Percentiles rank a stretch among this genome's conserved stretches.
phyloP scores from a whole-genome alignment of 2,113 vertebrate genomes.

The Panthera leo region DNA sequence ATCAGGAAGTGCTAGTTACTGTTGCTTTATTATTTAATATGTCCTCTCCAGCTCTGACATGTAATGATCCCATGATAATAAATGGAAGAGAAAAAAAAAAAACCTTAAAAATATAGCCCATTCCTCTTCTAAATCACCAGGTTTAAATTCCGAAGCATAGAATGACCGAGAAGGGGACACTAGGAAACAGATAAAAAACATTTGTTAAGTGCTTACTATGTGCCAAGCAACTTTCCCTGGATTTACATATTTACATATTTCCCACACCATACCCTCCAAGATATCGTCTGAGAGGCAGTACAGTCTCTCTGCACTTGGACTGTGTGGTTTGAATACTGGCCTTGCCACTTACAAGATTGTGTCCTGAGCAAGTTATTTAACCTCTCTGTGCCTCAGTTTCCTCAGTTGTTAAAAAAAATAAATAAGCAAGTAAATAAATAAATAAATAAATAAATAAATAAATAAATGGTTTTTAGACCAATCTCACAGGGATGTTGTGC shows the following conservation, averaged over 20 bases:
- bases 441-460: neutral
- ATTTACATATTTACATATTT: neutral
- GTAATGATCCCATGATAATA: neutral
- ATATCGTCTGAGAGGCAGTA: neutral
- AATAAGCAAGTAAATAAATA: too few relatives aligned
- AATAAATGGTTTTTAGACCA: neutral
- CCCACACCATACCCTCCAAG: neutral
- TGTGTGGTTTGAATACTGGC: neutral
- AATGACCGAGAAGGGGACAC: neutral
- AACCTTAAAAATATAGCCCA: neutral
- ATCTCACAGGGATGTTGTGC: neutral
- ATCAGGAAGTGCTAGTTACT: neutral
- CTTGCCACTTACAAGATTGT: neutral
- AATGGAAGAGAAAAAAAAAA: neutral
- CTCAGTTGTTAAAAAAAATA: neutral
- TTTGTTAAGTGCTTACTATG: neutral
- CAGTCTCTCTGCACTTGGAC: neutral
- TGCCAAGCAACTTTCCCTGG: neutral
- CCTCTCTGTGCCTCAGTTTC: neutral
- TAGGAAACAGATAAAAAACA: neutral
- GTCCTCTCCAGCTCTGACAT: neutral
- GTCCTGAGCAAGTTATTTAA: neutral
- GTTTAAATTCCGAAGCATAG: neutral
- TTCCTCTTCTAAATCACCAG: neutral
- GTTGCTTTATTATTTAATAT: neutral